Percentiles rank a stretch among this genome's conserved stretches.
Evolutionary conservation across 2,888 invertebrate genomes (phyloP).

Genomic region (Mactromeris polynyma): DNA sequence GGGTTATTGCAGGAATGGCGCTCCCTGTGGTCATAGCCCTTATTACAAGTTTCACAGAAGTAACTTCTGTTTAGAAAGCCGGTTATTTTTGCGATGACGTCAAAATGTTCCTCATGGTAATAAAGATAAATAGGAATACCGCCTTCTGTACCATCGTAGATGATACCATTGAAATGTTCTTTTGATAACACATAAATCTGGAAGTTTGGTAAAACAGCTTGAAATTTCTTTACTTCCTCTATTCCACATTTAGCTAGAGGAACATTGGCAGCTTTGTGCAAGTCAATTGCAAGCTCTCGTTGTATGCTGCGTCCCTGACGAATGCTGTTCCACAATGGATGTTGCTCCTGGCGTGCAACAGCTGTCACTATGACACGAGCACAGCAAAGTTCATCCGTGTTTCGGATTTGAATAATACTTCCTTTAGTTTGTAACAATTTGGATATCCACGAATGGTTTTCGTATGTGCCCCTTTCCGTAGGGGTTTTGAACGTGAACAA

Average conservation of each 20-base stretch:
- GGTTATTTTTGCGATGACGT: too few relatives aligned
- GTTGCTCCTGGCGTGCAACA: background rate
- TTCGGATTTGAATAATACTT: too few relatives aligned
- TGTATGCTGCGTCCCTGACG: background rate
- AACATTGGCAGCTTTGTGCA: background rate
- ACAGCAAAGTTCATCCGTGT: too few relatives aligned
- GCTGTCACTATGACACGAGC: too few relatives aligned
- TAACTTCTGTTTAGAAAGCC: too few relatives aligned
- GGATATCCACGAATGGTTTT: constrained; percentile 40
- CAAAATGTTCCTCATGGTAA: too few relatives aligned
- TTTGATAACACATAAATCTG: background rate
- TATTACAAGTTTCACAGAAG: background rate
- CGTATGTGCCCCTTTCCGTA: constrained; percentile 27
- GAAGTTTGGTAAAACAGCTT: constrained; percentile 2
- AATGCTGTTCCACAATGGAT: background rate
- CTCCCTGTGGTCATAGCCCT: background rate
- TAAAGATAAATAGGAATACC: too few relatives aligned
- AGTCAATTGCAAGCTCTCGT: background rate
- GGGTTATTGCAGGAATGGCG: background rate
- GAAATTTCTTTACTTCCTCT: too few relatives aligned
- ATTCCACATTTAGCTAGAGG: background rate
- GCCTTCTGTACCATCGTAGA: too few relatives aligned
- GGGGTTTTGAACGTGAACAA: too few relatives aligned
- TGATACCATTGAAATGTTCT: too few relatives aligned
- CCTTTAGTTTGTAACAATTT: too few relatives aligned